Conservation (phyloP, 1,140 invertebrate genomes). For the Daktulosphaira vitifoliae region DNA sequence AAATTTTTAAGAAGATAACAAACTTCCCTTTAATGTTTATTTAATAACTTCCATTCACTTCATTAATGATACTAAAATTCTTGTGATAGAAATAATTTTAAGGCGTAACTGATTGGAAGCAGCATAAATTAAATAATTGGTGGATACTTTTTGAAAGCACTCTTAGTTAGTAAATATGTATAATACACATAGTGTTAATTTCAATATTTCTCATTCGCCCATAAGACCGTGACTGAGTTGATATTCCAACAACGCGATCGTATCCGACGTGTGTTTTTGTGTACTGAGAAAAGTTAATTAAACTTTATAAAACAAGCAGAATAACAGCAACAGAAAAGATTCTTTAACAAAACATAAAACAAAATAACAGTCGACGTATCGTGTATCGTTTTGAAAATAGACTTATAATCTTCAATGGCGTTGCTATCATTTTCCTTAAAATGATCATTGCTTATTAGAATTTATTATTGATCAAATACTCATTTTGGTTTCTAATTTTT, state of each 20-base stretch:
- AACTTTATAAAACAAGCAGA: conserved; percentile 21
- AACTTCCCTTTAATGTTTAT: too few relatives aligned
- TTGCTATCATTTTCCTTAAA: background rate
- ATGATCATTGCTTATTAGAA: too few relatives aligned
- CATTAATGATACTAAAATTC: too few relatives aligned
- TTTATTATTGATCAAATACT: too few relatives aligned
- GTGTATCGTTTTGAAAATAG: background rate
- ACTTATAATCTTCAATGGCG: background rate
- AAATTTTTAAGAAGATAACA: too few relatives aligned
- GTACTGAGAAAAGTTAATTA: conserved; percentile 27
- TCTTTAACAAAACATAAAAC: conserved; percentile 25
- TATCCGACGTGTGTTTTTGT: conserved; percentile 10
- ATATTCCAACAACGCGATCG: conserved; percentile 4
- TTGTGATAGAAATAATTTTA: too few relatives aligned
- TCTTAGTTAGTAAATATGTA: background rate
- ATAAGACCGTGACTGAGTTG: conserved; percentile 13
- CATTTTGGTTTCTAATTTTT: too few relatives aligned
- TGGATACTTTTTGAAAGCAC: conserved; percentile 6
- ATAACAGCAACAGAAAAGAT: conserved; percentile 14
- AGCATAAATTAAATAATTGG: too few relatives aligned
- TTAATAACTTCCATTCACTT: too few relatives aligned
- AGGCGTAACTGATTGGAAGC: too few relatives aligned
- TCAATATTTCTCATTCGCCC: background rate
- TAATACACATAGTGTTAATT: background rate
- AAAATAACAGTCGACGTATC: background rate